Percentiles rank a stretch among this genome's conserved stretches.
These are phyloP conservation scores for Geodia barretti DNA, from an alignment of 37 sponge, comb jelly and placozoan genomes.

Conservation along the genomic window DNA sequence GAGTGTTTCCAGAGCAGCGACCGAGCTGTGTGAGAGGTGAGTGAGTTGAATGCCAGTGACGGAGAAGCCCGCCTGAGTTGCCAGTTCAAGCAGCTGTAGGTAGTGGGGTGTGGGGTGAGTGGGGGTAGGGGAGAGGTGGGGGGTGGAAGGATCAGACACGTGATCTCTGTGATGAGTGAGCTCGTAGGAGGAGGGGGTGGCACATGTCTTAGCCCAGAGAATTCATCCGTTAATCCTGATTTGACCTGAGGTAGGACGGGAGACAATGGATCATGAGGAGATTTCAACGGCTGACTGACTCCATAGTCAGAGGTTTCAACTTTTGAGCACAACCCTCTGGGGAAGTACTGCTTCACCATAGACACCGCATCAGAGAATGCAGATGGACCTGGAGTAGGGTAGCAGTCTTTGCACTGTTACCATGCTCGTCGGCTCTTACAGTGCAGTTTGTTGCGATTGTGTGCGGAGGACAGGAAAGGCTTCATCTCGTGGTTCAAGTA, in stretches of 20 bases:
- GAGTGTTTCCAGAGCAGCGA: neutral
- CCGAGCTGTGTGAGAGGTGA: slow-evolving; percentile 1
- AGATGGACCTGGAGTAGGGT: slow-evolving; percentile 25
- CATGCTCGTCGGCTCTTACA: slow-evolving; percentile 14
- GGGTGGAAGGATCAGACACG: slow-evolving; percentile 37
- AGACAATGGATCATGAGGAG: no score
- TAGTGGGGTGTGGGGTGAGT: slow-evolving; percentile 2
- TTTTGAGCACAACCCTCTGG: slow-evolving; percentile 40
- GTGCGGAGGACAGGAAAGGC: slow-evolving; percentile 24
- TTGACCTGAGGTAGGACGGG: neutral
- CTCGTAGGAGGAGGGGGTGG: neutral
- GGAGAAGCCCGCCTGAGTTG: neutral
- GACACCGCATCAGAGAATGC: slow-evolving; percentile 27
- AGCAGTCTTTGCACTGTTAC: neutral
- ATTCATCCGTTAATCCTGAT: neutral
- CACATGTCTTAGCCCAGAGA: neutral
- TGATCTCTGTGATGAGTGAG: slow-evolving; percentile 53
- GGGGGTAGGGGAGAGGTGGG: neutral
- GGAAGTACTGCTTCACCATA: slow-evolving; percentile 49
- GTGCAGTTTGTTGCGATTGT: neutral
- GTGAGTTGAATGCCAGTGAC: slow-evolving; percentile 29
- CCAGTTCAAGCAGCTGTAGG: slow-evolving; percentile 21
- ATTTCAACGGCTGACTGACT: no score
- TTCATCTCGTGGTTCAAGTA: slow-evolving; percentile 35
- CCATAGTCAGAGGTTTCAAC: neutral